Evolutionary conservation across 2,797 vertebrate genomes (phyloP).

Genomic region (Serranus cabrilla): DNA sequence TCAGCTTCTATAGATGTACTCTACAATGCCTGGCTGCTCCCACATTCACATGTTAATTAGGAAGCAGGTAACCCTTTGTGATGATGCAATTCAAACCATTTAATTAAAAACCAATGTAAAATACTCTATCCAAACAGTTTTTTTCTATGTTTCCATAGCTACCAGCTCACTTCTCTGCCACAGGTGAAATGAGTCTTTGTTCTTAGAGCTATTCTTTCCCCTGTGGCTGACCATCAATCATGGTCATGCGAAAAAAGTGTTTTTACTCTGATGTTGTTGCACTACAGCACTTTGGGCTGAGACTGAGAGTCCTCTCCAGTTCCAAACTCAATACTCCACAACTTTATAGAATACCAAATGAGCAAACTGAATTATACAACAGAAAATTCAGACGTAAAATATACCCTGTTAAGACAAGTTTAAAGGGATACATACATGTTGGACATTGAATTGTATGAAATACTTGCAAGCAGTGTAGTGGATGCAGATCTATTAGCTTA

Average conservation of each 20-base stretch:
- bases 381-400: neutral
- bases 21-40: neutral
- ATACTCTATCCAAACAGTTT: constrained; percentile 9
- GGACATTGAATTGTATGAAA: no score
- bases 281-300: neutral
- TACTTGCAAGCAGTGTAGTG: no score
- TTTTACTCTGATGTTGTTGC: neutral
- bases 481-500: no score
- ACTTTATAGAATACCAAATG: neutral
- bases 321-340: neutral
- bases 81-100: neutral
- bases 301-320: neutral
- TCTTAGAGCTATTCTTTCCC: constrained; percentile 18
- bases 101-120: constrained; percentile 9
- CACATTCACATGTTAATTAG: neutral
- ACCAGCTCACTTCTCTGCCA: constrained; percentile 35
- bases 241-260: neutral
- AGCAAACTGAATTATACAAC: neutral
- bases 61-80: constrained; percentile 14
- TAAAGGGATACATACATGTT: no score
- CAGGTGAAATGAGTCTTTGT: constrained; percentile 26
- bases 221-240: constrained; percentile 25
- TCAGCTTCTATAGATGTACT: neutral
- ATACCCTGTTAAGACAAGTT: neutral
- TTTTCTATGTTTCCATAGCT: constrained; percentile 52